phyloP scores from a whole-genome alignment of 2,797 vertebrate genomes.

The Anisognathus igniventris region DNA sequence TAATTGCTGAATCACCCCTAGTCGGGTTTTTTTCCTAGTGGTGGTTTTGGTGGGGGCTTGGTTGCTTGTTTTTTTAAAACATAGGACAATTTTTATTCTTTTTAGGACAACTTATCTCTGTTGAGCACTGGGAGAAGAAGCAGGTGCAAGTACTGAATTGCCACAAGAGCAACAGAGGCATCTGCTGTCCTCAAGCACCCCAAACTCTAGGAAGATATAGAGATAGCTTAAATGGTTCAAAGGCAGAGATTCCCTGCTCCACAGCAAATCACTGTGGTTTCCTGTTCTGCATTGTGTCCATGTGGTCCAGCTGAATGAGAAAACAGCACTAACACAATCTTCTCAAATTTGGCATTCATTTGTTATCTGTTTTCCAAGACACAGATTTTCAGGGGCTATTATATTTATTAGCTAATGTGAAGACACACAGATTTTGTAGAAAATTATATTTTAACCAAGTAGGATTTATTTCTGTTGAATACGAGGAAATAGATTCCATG shows the following conservation, averaged over 20 bases:
- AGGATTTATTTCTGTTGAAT: neutral
- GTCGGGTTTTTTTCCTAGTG: neutral
- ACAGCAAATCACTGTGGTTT: neutral
- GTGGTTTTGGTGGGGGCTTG: neutral
- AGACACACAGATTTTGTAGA: neutral
- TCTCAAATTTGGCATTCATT: neutral
- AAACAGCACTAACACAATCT: neutral
- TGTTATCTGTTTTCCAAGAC: neutral
- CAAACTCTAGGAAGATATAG: neutral
- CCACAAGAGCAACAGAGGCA: neutral
- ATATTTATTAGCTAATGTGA: slow-evolving; percentile 24
- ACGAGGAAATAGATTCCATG: neutral
- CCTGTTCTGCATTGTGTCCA: neutral
- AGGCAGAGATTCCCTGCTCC: neutral
- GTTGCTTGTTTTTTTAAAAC: neutral
- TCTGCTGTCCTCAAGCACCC: neutral
- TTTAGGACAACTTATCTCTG: neutral
- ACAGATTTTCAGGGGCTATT: neutral
- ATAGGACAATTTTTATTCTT: neutral
- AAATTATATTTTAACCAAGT: neutral
- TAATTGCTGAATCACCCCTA: neutral
- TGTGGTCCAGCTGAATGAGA: neutral
- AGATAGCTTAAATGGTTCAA: neutral
- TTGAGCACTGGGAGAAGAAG: neutral
- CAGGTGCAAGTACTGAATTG: neutral